Evolutionary conservation across 2,113 vertebrate genomes (phyloP), one percentile per base, ranked within the genome.

Genomic region (Calonectris borealis): DNA sequence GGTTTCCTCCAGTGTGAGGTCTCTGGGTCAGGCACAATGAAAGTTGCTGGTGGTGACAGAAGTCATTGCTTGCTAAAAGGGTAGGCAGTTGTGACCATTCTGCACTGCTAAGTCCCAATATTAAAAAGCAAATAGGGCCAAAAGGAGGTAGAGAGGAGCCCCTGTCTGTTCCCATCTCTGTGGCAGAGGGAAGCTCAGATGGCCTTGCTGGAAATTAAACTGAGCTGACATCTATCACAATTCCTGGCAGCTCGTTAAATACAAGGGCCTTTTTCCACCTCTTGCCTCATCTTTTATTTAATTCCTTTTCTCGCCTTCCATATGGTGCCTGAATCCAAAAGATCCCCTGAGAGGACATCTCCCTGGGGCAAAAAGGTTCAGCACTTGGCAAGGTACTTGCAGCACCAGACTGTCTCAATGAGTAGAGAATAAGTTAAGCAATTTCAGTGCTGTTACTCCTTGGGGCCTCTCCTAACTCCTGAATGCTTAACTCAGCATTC

Each of bases 231-330:
- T 95, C 46, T 83, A 64, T 95, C 84, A 96, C 10, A 8, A 44
- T 94, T 86, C 83, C 48, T 88, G 91, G 48, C 75, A 90, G 82
- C 62, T 96, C 1, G 0, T 90, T 95, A 86, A 94, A 70, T 93
- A 73, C 49, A 44, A 60, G 29, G 66, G 15, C 2, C n/a, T 62
- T 95, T 91, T 85, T 7, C 54, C 51, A 91, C 78, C 79, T 86
- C 76, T 70, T 70, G 42, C 81, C 87, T 97, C 93, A 90, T 96
- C 62, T 97, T 94, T 97, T 94, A 87, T 96, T 96, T 95, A 94
- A 81, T 82, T 89, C 40, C 8, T 91, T 97, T 89, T 91, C 78
- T 95, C 1, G 0, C 75, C 64, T 95, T 94, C 89, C 87, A 88
- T 95, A 86, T 97, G 80, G 58, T 83, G 71, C 52, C 84, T 88